Conservation (phyloP, 2,797 vertebrate genomes). For the Xenopus petersii region DNA sequence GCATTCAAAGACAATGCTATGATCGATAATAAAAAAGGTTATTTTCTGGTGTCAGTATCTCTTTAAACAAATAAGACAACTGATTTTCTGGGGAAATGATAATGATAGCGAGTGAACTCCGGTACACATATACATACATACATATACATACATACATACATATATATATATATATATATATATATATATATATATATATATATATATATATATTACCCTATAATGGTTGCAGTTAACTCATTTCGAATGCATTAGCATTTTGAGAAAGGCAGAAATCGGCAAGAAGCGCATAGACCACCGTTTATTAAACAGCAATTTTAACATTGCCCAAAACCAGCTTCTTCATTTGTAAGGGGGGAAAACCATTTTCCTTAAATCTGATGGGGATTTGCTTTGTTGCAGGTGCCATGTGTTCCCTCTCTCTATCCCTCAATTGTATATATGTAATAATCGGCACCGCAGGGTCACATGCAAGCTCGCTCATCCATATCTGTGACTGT, state of each 20-base stretch:
- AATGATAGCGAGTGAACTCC: neutral
- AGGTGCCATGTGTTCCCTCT: constrained; percentile 20
- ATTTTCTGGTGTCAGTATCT: too few relatives aligned
- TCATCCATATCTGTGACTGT: constrained; percentile 27
- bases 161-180: too few relatives aligned
- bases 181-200: too few relatives aligned
- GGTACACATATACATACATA: constrained; percentile 5
- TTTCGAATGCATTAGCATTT: constrained; percentile 7
- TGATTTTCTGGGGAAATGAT: constrained; percentile 10
- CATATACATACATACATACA: too few relatives aligned
- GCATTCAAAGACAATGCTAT: too few relatives aligned
- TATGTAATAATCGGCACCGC: constrained; percentile 16
- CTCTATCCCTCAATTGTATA: neutral
- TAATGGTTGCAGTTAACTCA: neutral
- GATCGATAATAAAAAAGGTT: too few relatives aligned
- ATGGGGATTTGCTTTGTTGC: neutral
- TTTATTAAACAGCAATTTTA: constrained; percentile 1
- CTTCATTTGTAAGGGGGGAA: too few relatives aligned
- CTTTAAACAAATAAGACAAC: constrained; percentile 12
- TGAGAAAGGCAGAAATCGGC: too few relatives aligned
- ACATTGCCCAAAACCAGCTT: neutral
- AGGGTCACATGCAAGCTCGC: constrained; percentile 13
- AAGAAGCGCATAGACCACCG: neutral
- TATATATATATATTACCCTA: too few relatives aligned
- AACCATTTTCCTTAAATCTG: neutral